Base-by-base conservation (phyloP, 1,140 invertebrate species). In the Brachystomella parvula region DNA sequence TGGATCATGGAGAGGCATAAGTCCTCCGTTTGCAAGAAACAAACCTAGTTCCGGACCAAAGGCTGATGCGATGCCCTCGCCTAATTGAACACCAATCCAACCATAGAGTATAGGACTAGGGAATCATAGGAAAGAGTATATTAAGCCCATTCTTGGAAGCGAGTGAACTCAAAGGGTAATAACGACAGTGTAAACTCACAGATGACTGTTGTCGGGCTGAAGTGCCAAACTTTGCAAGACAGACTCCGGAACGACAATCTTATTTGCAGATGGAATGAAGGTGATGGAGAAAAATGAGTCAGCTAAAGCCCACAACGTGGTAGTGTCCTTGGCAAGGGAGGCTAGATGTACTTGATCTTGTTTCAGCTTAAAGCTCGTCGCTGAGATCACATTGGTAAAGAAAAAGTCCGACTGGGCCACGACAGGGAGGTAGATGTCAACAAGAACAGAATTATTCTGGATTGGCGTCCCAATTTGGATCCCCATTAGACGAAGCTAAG, bases 391-490 rank as follows among this genome's bases (percentile, higher is more conserved):
- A 65, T 81, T 82, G 56, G 76, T 73, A 66, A 83, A 83, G 49
- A 82, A 79, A 69, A 82, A 79, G 56, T 78, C 75, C 64, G 79
- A 81, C 61, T 81, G 77, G 24, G 82, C 74, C 21, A 75, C 77
- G 53, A 83, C 73, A 28, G 76, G 71, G 3, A 68, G 75, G 72
- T 82, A 83, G 64, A 79, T 78, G 9, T 77, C 74, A 57, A 82
- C 79, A 0, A 82, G 67, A 57, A 78, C 80, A 3, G 73, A 66
- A 1, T 75, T 66, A 53, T 79, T 75, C 30, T 77, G 72, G 65
- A 82, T 75, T 32, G 74, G 74, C 15, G 79, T 75, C 12, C 83
- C 83, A 29, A 84, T 76, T 75, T 83, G 81, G 17, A 84, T 66
- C 17, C 73, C 68, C 57, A 83, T 72, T 1, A 76, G 75, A 15